phyloP scores from a whole-genome alignment of 2,888 invertebrate species.

The Lasius fuliginosus region DNA sequence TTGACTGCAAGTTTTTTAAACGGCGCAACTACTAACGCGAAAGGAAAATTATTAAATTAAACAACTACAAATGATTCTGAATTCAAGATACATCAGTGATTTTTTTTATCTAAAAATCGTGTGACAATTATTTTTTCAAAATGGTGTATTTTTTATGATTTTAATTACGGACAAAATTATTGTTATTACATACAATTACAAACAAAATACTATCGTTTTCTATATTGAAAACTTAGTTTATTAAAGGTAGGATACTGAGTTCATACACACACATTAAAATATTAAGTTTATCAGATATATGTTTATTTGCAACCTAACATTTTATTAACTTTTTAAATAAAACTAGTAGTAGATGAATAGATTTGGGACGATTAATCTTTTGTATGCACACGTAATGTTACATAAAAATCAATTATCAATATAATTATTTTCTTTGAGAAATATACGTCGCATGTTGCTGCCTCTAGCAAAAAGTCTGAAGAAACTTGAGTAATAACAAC shows the following conservation, averaged over 20 bases:
- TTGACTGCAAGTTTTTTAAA: not conserved
- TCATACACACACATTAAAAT: not conserved
- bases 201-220: not conserved
- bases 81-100: not conserved
- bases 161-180: not conserved
- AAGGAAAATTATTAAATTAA: not conserved
- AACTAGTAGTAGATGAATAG: not conserved
- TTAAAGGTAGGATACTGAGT: not conserved
- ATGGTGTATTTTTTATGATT: not conserved
- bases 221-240: not conserved
- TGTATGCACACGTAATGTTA: not conserved
- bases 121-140: no score
- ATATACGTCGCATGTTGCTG: not conserved
- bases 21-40: not conserved
- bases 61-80: not conserved
- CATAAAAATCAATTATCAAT: not conserved
- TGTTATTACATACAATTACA: not conserved
- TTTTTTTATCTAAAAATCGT: not conserved
- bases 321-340: not conserved
- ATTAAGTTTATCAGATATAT: not conserved
- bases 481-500: not conserved
- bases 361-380: not conserved
- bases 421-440: not conserved
- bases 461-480: not conserved
- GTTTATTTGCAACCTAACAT: not conserved